A percentile compares a stretch with the other conserved stretches of the same genome.
phyloP scores from a whole-genome alignment of 2,888 invertebrate genomes.

The Erebia palarica region DNA sequence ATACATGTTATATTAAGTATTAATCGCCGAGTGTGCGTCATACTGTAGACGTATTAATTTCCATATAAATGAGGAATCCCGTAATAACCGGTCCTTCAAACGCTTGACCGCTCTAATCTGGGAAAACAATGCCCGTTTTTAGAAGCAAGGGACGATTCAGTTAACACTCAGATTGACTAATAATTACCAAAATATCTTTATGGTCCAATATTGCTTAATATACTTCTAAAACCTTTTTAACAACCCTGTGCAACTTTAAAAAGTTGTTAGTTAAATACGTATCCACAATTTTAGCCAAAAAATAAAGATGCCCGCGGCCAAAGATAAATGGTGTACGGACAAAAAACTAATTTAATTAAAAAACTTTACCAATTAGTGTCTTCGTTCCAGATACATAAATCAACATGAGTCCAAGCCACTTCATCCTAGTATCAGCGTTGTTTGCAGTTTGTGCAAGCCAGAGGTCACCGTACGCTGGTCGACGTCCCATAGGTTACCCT shows the following conservation, averaged over 20 bases:
- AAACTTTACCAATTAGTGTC: conserved; percentile 22
- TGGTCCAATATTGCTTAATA: no score
- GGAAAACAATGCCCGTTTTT: not conserved
- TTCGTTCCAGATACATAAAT: conserved; percentile 41
- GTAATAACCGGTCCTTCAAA: not conserved
- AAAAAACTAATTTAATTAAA: conserved; percentile 21
- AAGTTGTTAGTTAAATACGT: no score
- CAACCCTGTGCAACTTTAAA: no score
- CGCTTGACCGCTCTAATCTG: not conserved
- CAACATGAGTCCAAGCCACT: conserved; percentile 45
- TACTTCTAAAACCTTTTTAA: no score
- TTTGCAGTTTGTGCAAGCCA: conserved; percentile 58
- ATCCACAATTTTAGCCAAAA: not conserved
- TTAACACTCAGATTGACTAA: no score
- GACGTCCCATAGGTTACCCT: conserved; percentile 79
- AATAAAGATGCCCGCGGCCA: not conserved
- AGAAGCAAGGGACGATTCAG: not conserved
- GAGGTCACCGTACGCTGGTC: conserved; percentile 84
- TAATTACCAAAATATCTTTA: no score
- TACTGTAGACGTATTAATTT: not conserved
- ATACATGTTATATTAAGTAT: not conserved
- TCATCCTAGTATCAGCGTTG: conserved; percentile 46
- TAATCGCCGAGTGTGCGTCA: conserved; percentile 12
- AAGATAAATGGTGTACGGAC: conserved; percentile 12
- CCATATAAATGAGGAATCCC: conserved; percentile 4